phyloP scores from a whole-genome alignment of 1,140 invertebrate genomes.

The Orius laevigatus region DNA sequence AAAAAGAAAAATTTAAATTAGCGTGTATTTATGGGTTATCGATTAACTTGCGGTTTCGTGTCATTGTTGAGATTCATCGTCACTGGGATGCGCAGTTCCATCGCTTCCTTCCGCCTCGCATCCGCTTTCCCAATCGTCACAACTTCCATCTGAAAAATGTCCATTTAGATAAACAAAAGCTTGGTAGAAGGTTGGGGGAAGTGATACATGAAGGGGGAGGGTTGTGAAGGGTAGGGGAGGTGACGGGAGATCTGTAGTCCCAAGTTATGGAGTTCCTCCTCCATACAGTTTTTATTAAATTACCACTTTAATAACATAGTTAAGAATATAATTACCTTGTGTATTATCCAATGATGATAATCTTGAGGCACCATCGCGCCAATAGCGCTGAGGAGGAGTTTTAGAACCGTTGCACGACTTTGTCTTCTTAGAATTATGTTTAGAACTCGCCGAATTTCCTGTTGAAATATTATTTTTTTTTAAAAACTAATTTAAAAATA shows the following conservation, averaged over 20 bases:
- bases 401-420: conserved; percentile 15
- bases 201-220: not conserved
- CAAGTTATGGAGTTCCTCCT: not conserved
- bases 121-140: conserved; percentile 13
- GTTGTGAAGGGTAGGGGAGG: not conserved
- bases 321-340: conserved; percentile 13
- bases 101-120: conserved; percentile 12
- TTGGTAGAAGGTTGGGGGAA: not conserved
- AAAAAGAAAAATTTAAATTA: no score
- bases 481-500: conserved; percentile 1
- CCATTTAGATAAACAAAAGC: not conserved
- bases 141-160: conserved; percentile 11
- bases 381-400: conserved; percentile 17
- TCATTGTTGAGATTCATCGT: conserved; percentile 12
- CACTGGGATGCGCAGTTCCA: conserved; percentile 4
- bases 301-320: not conserved
- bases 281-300: conserved; percentile 1
- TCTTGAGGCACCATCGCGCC: conserved; percentile 17
- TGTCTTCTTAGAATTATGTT: conserved; percentile 10
- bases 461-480: not conserved
- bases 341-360: conserved; percentile 14
- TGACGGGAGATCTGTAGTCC: not conserved
- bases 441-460: conserved; percentile 9
- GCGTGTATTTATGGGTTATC: no score
- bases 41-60: not conserved